phyloP scores from a whole-genome alignment of 2,888 invertebrate genomes.

The Euclidia mi region DNA sequence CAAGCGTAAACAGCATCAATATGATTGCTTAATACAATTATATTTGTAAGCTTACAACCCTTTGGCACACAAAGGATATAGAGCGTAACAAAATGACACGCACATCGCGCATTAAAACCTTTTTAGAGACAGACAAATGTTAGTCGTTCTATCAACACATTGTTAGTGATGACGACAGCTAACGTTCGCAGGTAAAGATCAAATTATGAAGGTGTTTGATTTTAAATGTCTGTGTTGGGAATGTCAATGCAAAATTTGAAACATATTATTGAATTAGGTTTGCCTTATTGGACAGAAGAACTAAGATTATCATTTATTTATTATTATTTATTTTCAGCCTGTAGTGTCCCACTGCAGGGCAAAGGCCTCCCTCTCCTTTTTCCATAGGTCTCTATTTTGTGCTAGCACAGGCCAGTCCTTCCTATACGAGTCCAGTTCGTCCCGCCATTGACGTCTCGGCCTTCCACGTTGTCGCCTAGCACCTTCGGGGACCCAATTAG shows the following conservation, averaged over 20 bases:
- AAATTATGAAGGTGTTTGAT: neutral
- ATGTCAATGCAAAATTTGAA: neutral
- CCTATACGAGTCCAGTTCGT: too few relatives aligned
- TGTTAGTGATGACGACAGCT: constrained; percentile 17
- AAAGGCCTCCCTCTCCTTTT: too few relatives aligned
- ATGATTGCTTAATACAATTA: constrained; percentile 21
- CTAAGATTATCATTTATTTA: too few relatives aligned
- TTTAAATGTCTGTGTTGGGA: neutral
- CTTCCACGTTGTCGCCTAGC: too few relatives aligned
- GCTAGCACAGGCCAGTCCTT: too few relatives aligned
- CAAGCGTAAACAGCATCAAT: constrained; percentile 1
- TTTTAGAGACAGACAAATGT: constrained; percentile 48
- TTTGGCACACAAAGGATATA: constrained; percentile 50
- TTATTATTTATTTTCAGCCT: too few relatives aligned
- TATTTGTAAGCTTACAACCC: constrained; percentile 24
- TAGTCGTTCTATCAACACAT: constrained; percentile 40
- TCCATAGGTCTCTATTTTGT: too few relatives aligned
- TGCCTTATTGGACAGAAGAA: too few relatives aligned
- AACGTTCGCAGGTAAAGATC: neutral
- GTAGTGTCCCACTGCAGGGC: too few relatives aligned
- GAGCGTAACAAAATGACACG: constrained; percentile 58
- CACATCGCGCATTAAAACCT: constrained; percentile 62
- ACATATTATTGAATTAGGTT: neutral
- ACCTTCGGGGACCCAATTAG: too few relatives aligned
- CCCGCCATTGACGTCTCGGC: too few relatives aligned